Evolutionary conservation across 1,140 invertebrate species (phyloP).

Genomic region (Drosophila kohkoa): DNA sequence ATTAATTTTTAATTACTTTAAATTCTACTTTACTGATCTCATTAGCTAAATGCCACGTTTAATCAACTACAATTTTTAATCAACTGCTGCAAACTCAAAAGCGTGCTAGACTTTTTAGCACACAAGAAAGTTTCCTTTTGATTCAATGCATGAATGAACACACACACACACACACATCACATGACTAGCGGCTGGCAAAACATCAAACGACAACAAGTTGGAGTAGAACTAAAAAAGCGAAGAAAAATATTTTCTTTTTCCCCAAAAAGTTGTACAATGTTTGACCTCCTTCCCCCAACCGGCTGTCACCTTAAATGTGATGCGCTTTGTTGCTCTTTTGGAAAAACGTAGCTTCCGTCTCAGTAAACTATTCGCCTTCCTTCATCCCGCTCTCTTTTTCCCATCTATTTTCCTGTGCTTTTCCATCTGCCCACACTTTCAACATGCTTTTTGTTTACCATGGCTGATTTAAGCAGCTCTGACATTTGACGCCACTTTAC

Average conservation of each 20-base stretch:
- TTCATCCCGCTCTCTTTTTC: no score
- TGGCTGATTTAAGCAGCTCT: constrained; percentile 74
- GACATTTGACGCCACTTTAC: constrained; percentile 81
- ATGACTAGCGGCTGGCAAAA: constrained; percentile 19
- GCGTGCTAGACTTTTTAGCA: constrained; percentile 12
- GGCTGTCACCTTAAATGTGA: constrained; percentile 69
- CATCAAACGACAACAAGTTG: constrained; percentile 7
- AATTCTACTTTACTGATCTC: no score
- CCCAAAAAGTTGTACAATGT: constrained; percentile 8
- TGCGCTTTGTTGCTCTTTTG: constrained; percentile 76
- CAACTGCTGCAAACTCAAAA: not conserved
- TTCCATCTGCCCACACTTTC: constrained; percentile 1
- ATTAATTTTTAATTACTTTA: no score
- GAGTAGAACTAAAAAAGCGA: not conserved
- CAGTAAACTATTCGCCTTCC: constrained; percentile 40
- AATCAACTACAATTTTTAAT: no score
- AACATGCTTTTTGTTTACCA: constrained; percentile 46
- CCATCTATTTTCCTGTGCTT: not conserved
- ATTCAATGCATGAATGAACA: constrained; percentile 36
- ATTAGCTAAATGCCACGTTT: no score
- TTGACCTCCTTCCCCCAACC: constrained; percentile 15
- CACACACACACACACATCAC: constrained; percentile 34
- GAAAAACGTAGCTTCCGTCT: constrained; percentile 63
- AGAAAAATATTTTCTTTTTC: not conserved
- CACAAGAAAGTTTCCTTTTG: constrained; percentile 12